Percentiles rank a stretch among this genome's conserved stretches.
These are phyloP conservation scores for western clawed frog (Xenopus tropicalis) DNA, from an alignment of 2,113 vertebrate species.

Conservation along the genomic window DNA sequence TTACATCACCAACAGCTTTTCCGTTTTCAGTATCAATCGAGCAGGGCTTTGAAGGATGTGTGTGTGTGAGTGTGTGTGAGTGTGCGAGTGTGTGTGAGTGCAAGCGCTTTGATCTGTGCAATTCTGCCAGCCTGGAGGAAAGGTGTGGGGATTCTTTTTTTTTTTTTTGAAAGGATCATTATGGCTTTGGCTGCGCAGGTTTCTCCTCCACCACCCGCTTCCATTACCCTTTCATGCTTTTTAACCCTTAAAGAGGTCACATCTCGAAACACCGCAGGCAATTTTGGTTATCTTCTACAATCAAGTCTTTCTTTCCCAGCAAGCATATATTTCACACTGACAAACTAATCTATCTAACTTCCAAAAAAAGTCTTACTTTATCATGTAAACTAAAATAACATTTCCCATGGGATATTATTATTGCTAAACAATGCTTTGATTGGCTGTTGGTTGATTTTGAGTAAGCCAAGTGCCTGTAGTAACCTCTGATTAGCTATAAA, in stretches of 20 bases:
- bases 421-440: too few relatives aligned
- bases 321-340: too few relatives aligned
- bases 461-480: too few relatives aligned
- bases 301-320: too few relatives aligned
- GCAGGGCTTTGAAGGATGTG: slow-evolving; percentile 33
- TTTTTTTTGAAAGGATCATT: slow-evolving; percentile 39
- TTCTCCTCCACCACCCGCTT: slow-evolving; percentile 41
- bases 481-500: too few relatives aligned
- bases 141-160: slow-evolving; percentile 28
- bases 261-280: not conserved
- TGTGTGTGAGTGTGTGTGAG: too few relatives aligned
- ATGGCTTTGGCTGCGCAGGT: slow-evolving; percentile 36
- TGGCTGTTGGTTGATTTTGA: too few relatives aligned
- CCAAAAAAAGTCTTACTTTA: too few relatives aligned
- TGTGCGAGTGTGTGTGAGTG: slow-evolving; percentile 25
- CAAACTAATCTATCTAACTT: too few relatives aligned
- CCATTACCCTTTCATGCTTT: slow-evolving; percentile 16
- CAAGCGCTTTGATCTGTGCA: slow-evolving; percentile 36
- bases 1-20: slow-evolving; percentile 45
- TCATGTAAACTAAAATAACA: too few relatives aligned
- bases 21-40: slow-evolving; percentile 41
- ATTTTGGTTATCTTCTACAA: too few relatives aligned
- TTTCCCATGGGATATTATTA: too few relatives aligned
- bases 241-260: slow-evolving; percentile 12
- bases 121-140: slow-evolving; percentile 42